These are phyloP conservation scores for Melanocharis versteri DNA, from an alignment of 2,113 vertebrate genomes.

Conservation along the genomic window DNA sequence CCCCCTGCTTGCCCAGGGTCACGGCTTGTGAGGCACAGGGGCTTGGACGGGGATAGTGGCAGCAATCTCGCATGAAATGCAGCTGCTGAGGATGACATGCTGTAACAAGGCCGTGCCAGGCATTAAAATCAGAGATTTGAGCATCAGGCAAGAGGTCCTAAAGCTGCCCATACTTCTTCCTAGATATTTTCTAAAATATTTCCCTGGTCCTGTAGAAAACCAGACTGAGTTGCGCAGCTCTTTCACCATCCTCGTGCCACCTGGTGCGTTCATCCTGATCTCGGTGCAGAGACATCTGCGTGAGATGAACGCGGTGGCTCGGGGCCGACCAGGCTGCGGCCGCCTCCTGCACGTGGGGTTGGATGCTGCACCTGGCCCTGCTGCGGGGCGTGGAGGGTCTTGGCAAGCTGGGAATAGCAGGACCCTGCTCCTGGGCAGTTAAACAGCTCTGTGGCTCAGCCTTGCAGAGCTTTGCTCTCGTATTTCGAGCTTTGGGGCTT, in stretches of 20 bases:
- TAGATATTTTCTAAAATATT: accelerated
- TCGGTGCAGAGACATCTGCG: accelerated
- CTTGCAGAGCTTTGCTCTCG: not conserved
- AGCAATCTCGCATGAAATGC: accelerated
- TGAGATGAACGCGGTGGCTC: accelerated
- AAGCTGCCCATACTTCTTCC: not conserved
- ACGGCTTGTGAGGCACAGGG: not conserved
- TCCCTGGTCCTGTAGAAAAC: not conserved
- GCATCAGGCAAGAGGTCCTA: not conserved
- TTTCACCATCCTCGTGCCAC: accelerated
- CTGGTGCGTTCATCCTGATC: not conserved
- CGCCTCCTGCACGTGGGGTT: accelerated
- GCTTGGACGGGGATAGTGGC: not conserved
- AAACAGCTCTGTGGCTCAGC: not conserved
- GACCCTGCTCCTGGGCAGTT: not conserved
- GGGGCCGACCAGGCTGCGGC: accelerated
- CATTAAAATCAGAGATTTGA: not conserved
- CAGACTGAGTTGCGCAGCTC: not conserved
- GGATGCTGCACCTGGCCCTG: not conserved
- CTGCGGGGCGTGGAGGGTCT: accelerated
- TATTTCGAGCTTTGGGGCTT: not conserved
- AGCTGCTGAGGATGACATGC: not conserved
- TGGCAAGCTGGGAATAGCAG: not conserved
- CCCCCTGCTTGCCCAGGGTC: not conserved
- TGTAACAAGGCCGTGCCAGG: not conserved